Conservation (phyloP, 1,140 invertebrate genomes). For the Drosophila ananassae region DNA sequence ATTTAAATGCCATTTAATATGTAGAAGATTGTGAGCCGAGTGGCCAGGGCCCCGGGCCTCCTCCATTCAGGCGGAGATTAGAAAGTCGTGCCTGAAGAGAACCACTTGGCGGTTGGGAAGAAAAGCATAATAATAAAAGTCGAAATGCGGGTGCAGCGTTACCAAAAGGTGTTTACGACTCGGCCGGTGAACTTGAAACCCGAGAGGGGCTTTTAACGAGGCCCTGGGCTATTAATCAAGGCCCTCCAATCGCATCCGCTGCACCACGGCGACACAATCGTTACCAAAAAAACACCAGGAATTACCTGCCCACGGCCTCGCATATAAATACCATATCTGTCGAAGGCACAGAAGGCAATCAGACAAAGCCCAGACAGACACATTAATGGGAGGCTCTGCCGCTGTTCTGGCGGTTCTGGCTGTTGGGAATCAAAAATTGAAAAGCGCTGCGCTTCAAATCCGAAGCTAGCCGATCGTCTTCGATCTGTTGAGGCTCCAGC, state of each 20-base stretch:
- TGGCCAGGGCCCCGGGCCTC: constrained; percentile 15
- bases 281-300: constrained; percentile 21
- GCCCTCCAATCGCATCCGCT: constrained; percentile 45
- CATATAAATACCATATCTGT: constrained; percentile 31
- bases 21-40: constrained; percentile 44
- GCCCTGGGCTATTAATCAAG: constrained; percentile 60
- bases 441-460: constrained; percentile 62
- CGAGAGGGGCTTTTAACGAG: constrained; percentile 30
- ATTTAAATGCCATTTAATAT: constrained; percentile 73
- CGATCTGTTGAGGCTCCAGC: constrained; percentile 22
- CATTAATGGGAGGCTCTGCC: constrained; percentile 66
- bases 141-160: constrained; percentile 58
- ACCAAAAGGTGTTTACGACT: constrained; percentile 61
- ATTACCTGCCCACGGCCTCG: constrained; percentile 19
- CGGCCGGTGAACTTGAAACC: constrained; percentile 61
- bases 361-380: constrained; percentile 50
- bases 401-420: constrained; percentile 12
- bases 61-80: constrained; percentile 61
- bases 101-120: neutral
- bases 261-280: constrained; percentile 35
- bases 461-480: constrained; percentile 37
- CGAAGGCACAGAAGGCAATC: constrained; percentile 25
- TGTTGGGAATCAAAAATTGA: constrained; percentile 52
- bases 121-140: neutral
- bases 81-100: constrained; percentile 55